phyloP scores from a whole-genome alignment of 2,888 invertebrate species.

The Nesidiocoris tenuis region DNA sequence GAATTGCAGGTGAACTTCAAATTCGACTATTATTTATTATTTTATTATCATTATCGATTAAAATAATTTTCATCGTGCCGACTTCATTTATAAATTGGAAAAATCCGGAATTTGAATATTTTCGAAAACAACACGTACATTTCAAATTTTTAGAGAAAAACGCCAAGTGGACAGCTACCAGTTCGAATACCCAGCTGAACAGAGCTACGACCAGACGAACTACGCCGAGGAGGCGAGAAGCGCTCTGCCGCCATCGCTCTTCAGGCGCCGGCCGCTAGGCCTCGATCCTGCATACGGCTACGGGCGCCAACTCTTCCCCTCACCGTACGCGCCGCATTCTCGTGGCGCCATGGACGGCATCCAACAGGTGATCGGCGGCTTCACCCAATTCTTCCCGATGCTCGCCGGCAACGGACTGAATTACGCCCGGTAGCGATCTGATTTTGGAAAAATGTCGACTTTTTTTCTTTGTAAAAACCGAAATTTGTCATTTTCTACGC shows the following conservation, averaged over 20 bases:
- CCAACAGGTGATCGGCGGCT: conserved; percentile 8
- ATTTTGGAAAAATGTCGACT: too few species aligned
- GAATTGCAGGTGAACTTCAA: neutral
- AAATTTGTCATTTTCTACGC: too few species aligned
- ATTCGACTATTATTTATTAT: too few species aligned
- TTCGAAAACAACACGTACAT: too few species aligned
- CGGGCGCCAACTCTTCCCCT: neutral
- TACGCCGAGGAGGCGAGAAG: neutral
- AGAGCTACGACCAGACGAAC: neutral
- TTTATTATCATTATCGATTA: too few species aligned
- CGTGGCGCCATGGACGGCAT: conserved; percentile 9
- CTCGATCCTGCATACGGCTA: neutral
- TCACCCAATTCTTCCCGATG: conserved; percentile 21
- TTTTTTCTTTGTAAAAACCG: too few species aligned
- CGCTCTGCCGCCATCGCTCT: neutral
- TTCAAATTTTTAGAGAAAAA: too few species aligned
- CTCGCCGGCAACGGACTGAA: conserved; percentile 2
- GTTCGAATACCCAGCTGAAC: too few species aligned
- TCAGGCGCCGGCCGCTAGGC: neutral
- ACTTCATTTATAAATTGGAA: too few species aligned
- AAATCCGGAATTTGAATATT: too few species aligned
- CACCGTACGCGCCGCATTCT: neutral
- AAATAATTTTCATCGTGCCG: too few species aligned
- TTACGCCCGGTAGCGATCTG: neutral
- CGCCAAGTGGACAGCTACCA: too few species aligned